Conservation (phyloP, 2,888 invertebrate species). For the Lamellibrachia columna region DNA sequence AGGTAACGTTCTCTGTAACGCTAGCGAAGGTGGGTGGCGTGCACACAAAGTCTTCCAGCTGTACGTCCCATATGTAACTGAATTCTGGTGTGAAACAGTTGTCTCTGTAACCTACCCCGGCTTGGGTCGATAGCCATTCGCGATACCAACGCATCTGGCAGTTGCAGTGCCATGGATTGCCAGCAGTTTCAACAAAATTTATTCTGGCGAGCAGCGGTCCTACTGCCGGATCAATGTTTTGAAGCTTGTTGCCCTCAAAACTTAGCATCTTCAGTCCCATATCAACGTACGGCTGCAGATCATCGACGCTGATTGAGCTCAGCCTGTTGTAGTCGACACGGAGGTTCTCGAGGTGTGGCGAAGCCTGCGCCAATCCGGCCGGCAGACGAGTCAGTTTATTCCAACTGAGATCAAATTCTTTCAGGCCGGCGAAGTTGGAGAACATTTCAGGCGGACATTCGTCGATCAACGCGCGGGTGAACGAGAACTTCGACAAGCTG, state of each 20-base stretch:
- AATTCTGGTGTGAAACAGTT: slow-evolving; percentile 23
- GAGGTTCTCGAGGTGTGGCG: slow-evolving; percentile 28
- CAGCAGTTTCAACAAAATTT: slow-evolving; percentile 18
- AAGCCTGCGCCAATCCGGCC: slow-evolving; percentile 30
- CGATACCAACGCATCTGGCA: slow-evolving; percentile 40
- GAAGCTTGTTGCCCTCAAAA: neutral
- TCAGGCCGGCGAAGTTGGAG: neutral
- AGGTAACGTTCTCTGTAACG: slow-evolving; percentile 25
- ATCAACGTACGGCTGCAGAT: neutral
- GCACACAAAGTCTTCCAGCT: slow-evolving; percentile 26
- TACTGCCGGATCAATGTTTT: neutral
- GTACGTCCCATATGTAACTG: slow-evolving; percentile 24
- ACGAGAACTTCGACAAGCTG: neutral
- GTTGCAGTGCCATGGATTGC: slow-evolving; percentile 41
- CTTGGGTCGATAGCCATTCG: slow-evolving; percentile 29
- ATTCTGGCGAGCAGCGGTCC: slow-evolving; percentile 25
- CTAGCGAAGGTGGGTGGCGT: slow-evolving; percentile 14
- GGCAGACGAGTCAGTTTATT: slow-evolving; percentile 26
- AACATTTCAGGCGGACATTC: neutral
- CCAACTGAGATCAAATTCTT: slow-evolving; percentile 26
- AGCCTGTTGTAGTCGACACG: slow-evolving; percentile 33
- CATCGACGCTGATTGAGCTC: slow-evolving; percentile 26
- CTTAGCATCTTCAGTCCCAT: neutral
- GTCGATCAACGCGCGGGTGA: neutral
- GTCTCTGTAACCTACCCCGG: neutral